These are phyloP conservation scores for Oreohelix idahoensis DNA, from an alignment of 1,140 invertebrate species.

Conservation along the genomic window DNA sequence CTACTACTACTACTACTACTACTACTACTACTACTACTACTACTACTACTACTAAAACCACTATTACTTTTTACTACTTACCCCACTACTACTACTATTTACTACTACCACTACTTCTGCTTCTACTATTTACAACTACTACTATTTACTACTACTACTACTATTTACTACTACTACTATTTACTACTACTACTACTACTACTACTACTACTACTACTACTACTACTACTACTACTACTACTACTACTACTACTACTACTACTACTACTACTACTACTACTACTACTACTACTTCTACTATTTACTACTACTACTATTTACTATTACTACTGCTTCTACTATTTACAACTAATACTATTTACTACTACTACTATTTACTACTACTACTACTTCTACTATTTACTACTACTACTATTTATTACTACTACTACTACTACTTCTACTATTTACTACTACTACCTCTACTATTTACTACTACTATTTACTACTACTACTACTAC, in stretches of 20 bases:
- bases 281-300: not conserved
- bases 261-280: not conserved
- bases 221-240: not conserved
- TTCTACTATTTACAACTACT: not conserved
- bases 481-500: slow-evolving; percentile 2
- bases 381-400: slow-evolving; percentile 2
- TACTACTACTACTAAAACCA: not conserved
- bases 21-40: not conserved
- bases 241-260: slow-evolving; percentile 5
- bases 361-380: not conserved
- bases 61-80: not conserved
- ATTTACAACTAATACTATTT: not conserved
- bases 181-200: not conserved
- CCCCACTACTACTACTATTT: not conserved
- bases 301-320: slow-evolving; percentile 3
- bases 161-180: not conserved
- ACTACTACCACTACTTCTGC: not conserved
- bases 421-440: not conserved
- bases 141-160: not conserved
- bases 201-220: too few species aligned
- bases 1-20: not conserved
- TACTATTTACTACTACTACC: not conserved
- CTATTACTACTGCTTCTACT: slow-evolving; percentile 1
- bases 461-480: not conserved
- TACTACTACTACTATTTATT: not conserved